Conservation (phyloP, 2,888 invertebrate genomes). For the Chironomus tentans region DNA sequence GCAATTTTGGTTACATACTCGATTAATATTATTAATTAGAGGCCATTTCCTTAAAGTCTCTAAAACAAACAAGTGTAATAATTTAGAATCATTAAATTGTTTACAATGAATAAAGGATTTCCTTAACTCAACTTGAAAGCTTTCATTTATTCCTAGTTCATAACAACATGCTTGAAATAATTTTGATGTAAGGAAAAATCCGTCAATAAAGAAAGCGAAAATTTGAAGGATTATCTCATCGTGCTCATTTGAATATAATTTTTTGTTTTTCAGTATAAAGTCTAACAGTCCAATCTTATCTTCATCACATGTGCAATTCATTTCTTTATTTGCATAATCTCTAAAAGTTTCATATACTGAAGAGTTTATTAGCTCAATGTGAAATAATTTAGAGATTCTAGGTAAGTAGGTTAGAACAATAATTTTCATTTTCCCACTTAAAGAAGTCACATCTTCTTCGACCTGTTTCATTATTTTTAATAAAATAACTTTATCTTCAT, state of each 20-base stretch:
- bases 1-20: conserved; percentile 1
- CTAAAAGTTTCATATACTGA: not conserved
- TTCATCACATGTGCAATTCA: not conserved
- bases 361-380: not conserved
- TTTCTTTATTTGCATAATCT: not conserved
- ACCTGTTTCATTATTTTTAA: not conserved
- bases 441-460: not conserved
- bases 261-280: not conserved
- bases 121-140: not conserved
- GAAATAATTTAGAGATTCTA: not conserved
- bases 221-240: not conserved
- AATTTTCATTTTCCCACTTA: not conserved
- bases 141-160: not conserved
- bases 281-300: not conserved
- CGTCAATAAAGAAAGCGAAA: not conserved
- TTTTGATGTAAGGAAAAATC: not conserved
- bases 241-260: not conserved
- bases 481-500: not conserved
- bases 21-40: not conserved
- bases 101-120: not conserved
- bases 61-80: not conserved
- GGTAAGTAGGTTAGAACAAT: not conserved
- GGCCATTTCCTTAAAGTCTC: not conserved
- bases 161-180: not conserved
- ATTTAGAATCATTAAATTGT: not conserved